Percentiles rank a stretch among this genome's conserved stretches.
Evolutionary conservation across 2,888 invertebrate species (phyloP).

Genomic region (Drosophila testacea): DNA sequence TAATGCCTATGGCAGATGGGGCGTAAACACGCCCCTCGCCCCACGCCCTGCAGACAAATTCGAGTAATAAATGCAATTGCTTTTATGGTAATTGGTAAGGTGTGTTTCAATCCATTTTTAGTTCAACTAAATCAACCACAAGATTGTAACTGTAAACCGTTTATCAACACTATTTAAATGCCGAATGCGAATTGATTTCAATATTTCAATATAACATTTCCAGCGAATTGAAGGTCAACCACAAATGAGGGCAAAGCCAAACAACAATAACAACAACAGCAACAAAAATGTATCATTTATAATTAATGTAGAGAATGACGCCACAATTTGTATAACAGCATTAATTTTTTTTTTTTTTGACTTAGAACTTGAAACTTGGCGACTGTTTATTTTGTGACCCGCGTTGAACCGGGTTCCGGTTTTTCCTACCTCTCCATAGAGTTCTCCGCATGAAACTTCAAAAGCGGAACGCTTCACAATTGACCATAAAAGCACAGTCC

Average conservation of each 20-base stretch:
- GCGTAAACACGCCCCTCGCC: conserved; percentile 16
- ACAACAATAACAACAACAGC: conserved; percentile 1
- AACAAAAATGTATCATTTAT: conserved; percentile 27
- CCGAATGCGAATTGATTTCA: conserved; percentile 15
- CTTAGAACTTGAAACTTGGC: conserved; percentile 20
- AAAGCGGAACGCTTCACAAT: conserved; percentile 62
- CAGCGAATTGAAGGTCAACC: conserved; percentile 62
- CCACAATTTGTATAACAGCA: conserved; percentile 31
- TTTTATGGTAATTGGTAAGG: conserved; percentile 28
- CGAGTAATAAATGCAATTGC: conserved; percentile 37
- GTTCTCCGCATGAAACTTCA: conserved; percentile 44
- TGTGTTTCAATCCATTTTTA: conserved; percentile 24
- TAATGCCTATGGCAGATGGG: conserved; percentile 10
- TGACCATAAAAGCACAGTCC: conserved; percentile 58
- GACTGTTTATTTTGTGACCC: conserved; percentile 26
- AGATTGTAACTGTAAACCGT: conserved; percentile 47
- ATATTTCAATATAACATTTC: conserved; percentile 48
- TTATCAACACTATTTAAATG: conserved; percentile 10
- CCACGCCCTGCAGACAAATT: conserved; percentile 20
- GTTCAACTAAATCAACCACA: conserved; percentile 9
- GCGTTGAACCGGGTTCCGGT: conserved; percentile 47
- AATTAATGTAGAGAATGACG: conserved; percentile 65
- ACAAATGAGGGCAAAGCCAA: conserved; percentile 51
- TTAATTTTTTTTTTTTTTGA: background rate
- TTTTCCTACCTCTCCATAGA: conserved; percentile 1